A percentile compares a stretch with the other conserved stretches of the same genome.
phyloP scores from a whole-genome alignment of 2,888 invertebrate species.

The Pyrrhosoma nymphula region DNA sequence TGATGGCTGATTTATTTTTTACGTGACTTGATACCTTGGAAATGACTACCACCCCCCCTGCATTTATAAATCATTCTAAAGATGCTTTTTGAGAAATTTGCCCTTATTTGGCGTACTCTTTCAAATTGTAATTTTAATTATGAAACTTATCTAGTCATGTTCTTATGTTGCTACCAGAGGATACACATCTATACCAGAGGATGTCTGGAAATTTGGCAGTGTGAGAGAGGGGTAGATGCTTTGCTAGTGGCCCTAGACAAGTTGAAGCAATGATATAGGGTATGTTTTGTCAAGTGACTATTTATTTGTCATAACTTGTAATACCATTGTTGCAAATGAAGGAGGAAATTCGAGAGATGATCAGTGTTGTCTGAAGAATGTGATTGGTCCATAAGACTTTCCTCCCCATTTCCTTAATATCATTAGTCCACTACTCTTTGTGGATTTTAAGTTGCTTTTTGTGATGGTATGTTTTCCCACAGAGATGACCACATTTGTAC shows the following conservation, averaged over 20 bases:
- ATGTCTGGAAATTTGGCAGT: neutral
- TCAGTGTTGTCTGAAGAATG: neutral
- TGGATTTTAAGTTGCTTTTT: too few relatives aligned
- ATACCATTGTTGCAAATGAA: neutral
- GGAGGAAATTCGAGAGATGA: neutral
- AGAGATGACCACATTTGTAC: too few relatives aligned
- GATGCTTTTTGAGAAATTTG: neutral
- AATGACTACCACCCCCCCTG: neutral
- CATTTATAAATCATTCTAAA: neutral
- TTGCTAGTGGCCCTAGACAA: neutral
- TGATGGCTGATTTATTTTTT: neutral
- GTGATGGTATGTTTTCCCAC: too few relatives aligned
- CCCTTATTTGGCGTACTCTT: neutral
- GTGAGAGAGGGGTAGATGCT: neutral
- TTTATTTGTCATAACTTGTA: neutral
- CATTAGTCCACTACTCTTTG: too few relatives aligned
- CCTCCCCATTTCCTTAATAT: neutral
- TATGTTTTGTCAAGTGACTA: neutral
- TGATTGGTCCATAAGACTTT: neutral
- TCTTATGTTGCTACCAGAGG: neutral
- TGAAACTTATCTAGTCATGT: neutral
- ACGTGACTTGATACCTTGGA: neutral
- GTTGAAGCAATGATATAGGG: neutral
- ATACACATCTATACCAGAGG: too few relatives aligned
- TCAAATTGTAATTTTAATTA: neutral